A percentile compares a stretch with the other conserved stretches of the same genome.
Evolutionary conservation across 1,140 invertebrate species (phyloP).

Genomic region (Procambarus clarkii): DNA sequence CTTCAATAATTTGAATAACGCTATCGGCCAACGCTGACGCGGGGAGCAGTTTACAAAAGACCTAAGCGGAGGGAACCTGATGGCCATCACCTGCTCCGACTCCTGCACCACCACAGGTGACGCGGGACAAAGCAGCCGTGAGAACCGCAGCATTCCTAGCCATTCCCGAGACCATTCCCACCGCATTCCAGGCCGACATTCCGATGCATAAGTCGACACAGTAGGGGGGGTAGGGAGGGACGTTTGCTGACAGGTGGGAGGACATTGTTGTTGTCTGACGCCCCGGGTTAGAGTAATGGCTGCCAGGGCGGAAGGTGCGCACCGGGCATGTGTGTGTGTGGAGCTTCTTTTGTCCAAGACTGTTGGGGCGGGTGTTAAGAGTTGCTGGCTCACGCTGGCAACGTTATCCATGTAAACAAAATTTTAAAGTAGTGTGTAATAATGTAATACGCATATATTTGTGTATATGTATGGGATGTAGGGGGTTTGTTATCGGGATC

Average conservation of each 20-base stretch:
- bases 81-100: too few species aligned
- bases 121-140: not conserved
- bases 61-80: too few species aligned
- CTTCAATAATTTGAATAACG: too few species aligned
- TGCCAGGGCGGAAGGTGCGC: slow-evolving; percentile 4
- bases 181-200: slow-evolving; percentile 28
- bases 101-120: slow-evolving; percentile 38
- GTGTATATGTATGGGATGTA: too few species aligned
- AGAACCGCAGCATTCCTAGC: slow-evolving; percentile 26
- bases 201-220: slow-evolving; percentile 7
- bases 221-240: not conserved
- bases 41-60: too few species aligned
- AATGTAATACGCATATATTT: too few species aligned
- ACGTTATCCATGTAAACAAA: too few species aligned
- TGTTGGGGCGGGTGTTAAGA: not conserved
- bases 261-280: slow-evolving; percentile 14
- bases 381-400: not conserved
- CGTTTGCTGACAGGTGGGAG: slow-evolving; percentile 13
- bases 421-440: too few species aligned
- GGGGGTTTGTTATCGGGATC: too few species aligned
- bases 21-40: too few species aligned
- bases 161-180: slow-evolving; percentile 46
- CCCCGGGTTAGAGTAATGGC: not conserved
- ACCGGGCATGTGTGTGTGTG: slow-evolving; percentile 32
- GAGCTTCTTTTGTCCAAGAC: slow-evolving; percentile 6